A percentile compares a stretch with the other conserved stretches of the same genome.
Conservation (phyloP, 1,140 invertebrate genomes). For the Brachionus rubens region DNA sequence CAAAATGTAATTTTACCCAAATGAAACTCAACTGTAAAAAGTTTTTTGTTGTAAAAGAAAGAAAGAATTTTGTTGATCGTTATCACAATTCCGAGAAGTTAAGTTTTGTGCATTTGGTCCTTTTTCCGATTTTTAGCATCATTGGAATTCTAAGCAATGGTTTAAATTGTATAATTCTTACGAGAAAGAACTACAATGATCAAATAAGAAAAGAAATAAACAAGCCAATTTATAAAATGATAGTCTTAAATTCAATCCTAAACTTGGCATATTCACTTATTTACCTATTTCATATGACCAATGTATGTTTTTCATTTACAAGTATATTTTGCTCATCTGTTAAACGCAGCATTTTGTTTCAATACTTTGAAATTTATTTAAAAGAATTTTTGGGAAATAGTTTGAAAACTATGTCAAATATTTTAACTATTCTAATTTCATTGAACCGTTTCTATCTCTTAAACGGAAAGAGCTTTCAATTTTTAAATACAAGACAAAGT, state of each 20-base stretch:
- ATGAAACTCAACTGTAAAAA: too few relatives aligned
- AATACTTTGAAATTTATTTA: conserved; percentile 19
- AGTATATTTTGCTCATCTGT: background rate
- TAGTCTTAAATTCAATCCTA: background rate
- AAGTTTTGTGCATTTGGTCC: background rate
- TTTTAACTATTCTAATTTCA: background rate
- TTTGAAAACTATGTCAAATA: conserved; percentile 15
- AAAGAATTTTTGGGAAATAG: background rate
- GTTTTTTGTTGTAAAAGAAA: too few relatives aligned
- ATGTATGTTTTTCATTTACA: background rate
- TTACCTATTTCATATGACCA: conserved; percentile 6
- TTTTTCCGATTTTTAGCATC: background rate
- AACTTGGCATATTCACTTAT: background rate
- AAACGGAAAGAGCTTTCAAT: background rate
- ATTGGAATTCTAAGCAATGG: background rate
- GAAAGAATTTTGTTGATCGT: background rate
- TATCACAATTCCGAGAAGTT: background rate
- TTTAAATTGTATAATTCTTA: background rate
- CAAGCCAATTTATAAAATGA: background rate
- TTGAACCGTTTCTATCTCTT: background rate
- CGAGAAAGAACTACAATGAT: background rate
- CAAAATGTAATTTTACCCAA: too few relatives aligned
- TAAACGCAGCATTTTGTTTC: background rate
- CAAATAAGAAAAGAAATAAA: background rate
- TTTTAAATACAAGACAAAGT: background rate